Evolutionary conservation across 64 coral and sea anemone genomes (phyloP).

Genomic region (Dendronephthya gigantea): DNA sequence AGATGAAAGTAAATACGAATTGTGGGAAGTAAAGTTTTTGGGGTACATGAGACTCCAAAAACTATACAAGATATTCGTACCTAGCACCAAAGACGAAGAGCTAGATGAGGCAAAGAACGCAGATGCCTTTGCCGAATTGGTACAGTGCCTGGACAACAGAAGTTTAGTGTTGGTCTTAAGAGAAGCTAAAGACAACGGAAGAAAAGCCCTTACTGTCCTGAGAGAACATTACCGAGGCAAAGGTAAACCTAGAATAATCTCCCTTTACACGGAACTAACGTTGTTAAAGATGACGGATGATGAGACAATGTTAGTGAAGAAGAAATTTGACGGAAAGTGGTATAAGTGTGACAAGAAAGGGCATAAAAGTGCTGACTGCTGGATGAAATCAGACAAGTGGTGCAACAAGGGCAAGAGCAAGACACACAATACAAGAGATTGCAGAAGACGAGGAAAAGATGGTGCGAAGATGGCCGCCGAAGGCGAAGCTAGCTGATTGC

Average conservation of each 20-base stretch:
- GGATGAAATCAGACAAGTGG: neutral
- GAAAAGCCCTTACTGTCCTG: neutral
- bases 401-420: neutral
- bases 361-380: neutral
- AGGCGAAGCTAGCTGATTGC: neutral
- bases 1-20: constrained; percentile 8
- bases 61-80: constrained; percentile 21
- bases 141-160: neutral
- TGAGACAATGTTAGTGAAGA: neutral
- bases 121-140: neutral
- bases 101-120: constrained; percentile 13
- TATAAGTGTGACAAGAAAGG: constrained; percentile 5
- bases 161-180: neutral
- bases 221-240: constrained; percentile 2
- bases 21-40: constrained; percentile 25
- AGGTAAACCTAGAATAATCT: neutral
- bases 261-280: neutral
- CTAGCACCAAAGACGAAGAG: neutral
- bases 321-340: neutral
- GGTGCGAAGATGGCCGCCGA: neutral
- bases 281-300: neutral
- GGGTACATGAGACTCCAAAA: constrained; percentile 29
- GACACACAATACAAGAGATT: neutral
- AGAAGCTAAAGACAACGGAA: neutral
- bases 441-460: neutral